Evolutionary conservation across 2,888 invertebrate species (phyloP), one percentile per base, ranked within the genome.

Genomic region (Eucera pruinosa): DNA sequence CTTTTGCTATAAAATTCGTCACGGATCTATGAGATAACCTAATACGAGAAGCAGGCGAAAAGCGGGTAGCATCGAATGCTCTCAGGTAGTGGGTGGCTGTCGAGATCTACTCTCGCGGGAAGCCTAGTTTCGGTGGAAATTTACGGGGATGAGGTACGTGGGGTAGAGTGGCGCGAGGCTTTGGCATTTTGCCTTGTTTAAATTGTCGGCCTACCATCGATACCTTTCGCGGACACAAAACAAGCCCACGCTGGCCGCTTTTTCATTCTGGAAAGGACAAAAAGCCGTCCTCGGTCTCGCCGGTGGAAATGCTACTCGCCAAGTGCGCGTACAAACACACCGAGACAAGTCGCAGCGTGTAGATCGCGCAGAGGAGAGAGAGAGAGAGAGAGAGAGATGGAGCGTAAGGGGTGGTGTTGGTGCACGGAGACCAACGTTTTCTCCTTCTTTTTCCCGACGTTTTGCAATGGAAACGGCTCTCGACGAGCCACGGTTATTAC

Each of bases 161-260:
- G 13, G 11, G 36, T 5, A 43, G 67, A 36, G 71, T 67, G 73
- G 67, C 75, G 83, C 72, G 80, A 55, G 62, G 67, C 73, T 78
- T 78, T 80, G 84, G 85, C 78, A 81, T 82, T 82, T 83, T 85
- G 84, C 85, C 81, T 82, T 64, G 65, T 75, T 78, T 48, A 81
- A 84, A 84, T 84, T 73, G 84, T 75, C 66, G 67, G 58, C 50
- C 55, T 73, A 64, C 55, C 76, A 58, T 73, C 79, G 81, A 83
- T 83, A 79, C 67, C 75, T 61, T 75, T 65, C 68, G 55, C 47
- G 73, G 69, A 65, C 66, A 79, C 79, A 75, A 82, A 82, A 82
- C 82, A 70, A 79, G 74, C 70, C 69, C 67, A 30, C 27, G 61
- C 57, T 52, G 54, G 54, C 58, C 72, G 73, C 68, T 81, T 78